Base-by-base conservation (phyloP, 2,888 invertebrate genomes). In the Ochropacha duplaris region DNA sequence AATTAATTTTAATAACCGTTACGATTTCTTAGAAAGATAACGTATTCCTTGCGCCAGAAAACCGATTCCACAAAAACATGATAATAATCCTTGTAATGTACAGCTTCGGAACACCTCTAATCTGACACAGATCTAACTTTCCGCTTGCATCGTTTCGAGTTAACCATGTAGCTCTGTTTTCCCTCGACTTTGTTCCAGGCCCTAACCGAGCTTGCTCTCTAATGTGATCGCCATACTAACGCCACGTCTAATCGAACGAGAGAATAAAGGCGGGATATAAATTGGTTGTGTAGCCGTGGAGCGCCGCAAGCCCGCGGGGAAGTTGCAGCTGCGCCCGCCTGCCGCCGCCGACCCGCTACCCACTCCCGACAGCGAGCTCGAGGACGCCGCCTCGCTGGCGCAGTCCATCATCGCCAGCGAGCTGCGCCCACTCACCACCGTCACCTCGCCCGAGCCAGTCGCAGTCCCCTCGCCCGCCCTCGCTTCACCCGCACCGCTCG, bases 131-230 rank as follows among this genome's bases (percentile, higher is more conserved):
- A 74, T 66, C 87, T 91, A 91, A 90, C 87, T 81, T 81, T 88
- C 84, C 82, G 90, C 91, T 87, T 88, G 91, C 89, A 86, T 86
- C 79, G 81, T 89, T 90, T 87, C 85, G 72, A 79, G 76, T 86
- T 91, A 93, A 93, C 92, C 83, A 79, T 76, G 90, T 87, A 87
- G 91, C 85, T 86, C 72, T 83, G 88, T 91, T 91, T 90, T 92
- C 92, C 90, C 89, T 90, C 88, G 83, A 92, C 87, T 92, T 91
- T 93, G 93, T 93, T 93, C 88, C 93, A 93, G 93, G 92, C 92
- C 88, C 91, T 93, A 93, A 93, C 92, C 92, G 92, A 90, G 93
- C 92, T 93, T 93, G 93, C 90, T 89, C 93, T 88, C 83, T 93
- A 90, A 92, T 93, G 93, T 93, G 93, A 93, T 83, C 87, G 90